Percentiles rank a stretch among this genome's conserved stretches.
Evolutionary conservation across 2,888 invertebrate species (phyloP).

Genomic region (Agapostemon virescens): DNA sequence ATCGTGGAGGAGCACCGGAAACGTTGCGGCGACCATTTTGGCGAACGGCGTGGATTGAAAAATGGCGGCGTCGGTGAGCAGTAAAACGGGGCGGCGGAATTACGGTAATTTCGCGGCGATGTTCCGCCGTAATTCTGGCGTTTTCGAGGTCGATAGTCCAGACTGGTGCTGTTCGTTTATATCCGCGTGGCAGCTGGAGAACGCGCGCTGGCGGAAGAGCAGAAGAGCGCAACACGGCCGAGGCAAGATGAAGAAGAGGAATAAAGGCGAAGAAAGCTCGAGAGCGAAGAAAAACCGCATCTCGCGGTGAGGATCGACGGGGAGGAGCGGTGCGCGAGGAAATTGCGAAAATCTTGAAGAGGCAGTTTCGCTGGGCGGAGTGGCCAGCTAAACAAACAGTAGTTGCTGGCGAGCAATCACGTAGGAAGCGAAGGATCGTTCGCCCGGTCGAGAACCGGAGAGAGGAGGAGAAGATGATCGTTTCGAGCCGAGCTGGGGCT

Average conservation of each 20-base stretch:
- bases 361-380: conserved; percentile 73
- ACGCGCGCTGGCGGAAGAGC: not conserved
- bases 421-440: conserved; percentile 50
- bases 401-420: conserved; percentile 74
- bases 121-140: conserved; percentile 26
- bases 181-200: not conserved
- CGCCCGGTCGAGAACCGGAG: not conserved
- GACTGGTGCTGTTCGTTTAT: not conserved
- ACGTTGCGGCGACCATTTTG: conserved; percentile 30
- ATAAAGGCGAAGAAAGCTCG: not conserved
- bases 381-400: conserved; percentile 78
- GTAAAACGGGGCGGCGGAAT: conserved; percentile 43
- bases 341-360: conserved; percentile 71
- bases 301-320: conserved; percentile 34
- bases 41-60: conserved; percentile 7
- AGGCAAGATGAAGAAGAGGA: not conserved
- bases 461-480: conserved; percentile 50
- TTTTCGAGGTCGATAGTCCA: conserved; percentile 28
- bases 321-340: conserved; percentile 40
- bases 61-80: conserved; percentile 15
- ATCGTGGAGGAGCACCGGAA: conserved; percentile 26
- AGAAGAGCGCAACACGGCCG: too few species aligned
- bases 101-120: conserved; percentile 32
- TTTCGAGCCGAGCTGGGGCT: conserved; percentile 22
- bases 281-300: conserved; percentile 38